Base-by-base conservation (phyloP, 1,140 invertebrate genomes). In the Dryas iulia region DNA sequence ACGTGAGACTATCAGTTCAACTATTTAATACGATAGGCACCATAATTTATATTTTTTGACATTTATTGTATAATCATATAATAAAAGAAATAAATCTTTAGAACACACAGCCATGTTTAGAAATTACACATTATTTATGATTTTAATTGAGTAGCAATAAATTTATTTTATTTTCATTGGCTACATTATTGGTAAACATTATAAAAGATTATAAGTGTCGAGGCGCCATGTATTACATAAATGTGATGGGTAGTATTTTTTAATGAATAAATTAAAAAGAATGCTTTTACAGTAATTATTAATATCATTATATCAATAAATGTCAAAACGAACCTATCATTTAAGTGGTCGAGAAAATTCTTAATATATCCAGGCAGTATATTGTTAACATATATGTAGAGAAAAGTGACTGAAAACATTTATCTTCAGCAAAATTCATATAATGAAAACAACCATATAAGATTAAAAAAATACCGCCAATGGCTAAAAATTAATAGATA, bases 281-380 rank as follows among this genome's bases (percentile, higher is more conserved):
- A n/a, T n/a, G n/a, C n/a, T n/a, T n/a, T n/a, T n/a, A n/a, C n/a
- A n/a, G n/a, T n/a, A n/a, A n/a, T n/a, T n/a, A n/a, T n/a, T n/a
- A n/a, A n/a, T n/a, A n/a, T n/a, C n/a, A 47, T 21, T 66, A 71
- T 58, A 71, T 35, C 39, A 66, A 53, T 59, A 35, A 14, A 56
- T 18, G 47, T 53, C 14, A 60, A 33, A 33, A 31, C 14, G 31
- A 47, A 53, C 47, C 53, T 62, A 62, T 30, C 47, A 21, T 53
- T 18, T 58, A 62, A 66, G 59, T 71, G 69, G 69, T 71, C 69
- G 59, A 66, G 39, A 23, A 66, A 66, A 59, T 57, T 66, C 64
- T 66, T 71, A 70, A 21, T 62, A 73, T 71, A 79, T 59, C 59
- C 69, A 72, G 78, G 71, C 78, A 77, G 76, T 79, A 77, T 59